Base-by-base conservation (phyloP, 2,888 invertebrate species). In the Oeneis ivallda region DNA sequence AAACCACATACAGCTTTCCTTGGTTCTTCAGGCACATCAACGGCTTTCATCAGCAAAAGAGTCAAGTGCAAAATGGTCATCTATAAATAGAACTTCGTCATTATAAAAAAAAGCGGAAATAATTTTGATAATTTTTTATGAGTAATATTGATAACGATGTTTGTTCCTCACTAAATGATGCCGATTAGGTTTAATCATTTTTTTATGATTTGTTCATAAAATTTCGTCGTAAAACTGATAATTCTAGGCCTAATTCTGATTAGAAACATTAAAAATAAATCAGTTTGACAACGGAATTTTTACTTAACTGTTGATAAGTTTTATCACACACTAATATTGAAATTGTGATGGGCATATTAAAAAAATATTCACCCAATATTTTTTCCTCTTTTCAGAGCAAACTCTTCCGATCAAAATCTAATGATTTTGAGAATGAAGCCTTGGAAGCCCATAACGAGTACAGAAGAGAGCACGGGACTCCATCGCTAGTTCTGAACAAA, bases 401-500 rank as follows among this genome's bases (percentile, higher is more conserved):
- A 74, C 77, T 90, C 70, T 90, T 90, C 75, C 76, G 84, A 64
- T 84, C 85, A 7, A 89, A 86, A 68, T 76, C 83, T 7, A 86
- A 75, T 62, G 88, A 87, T 45, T 92, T 91, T 65, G 92, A 91
- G 71, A 85, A 81, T 19, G 89, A 92, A 73, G 85, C 89, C 0
- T 74, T 92, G 54, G 86, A 89, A 71, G 78, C 85, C 0, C 91
- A 92, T 77, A 91, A 92, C 67, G 87, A 86, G 58, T 87, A 85
- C 62, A 82, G 92, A 74, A 74, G 80, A 68, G 91, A 93, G 15
- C 92, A 92, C 69, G 92, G 91, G 9, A 85, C 82, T 0, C 78
- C 84, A 15, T 85, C 93, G 2, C 79, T 94, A 70, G 90, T 93
- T 62, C 82, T 94, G 15, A 94, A 86, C 75, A 93, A 93, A 77